Evolutionary conservation across 1,140 invertebrate genomes (phyloP).

Genomic region (Leptopilina clavipes): DNA sequence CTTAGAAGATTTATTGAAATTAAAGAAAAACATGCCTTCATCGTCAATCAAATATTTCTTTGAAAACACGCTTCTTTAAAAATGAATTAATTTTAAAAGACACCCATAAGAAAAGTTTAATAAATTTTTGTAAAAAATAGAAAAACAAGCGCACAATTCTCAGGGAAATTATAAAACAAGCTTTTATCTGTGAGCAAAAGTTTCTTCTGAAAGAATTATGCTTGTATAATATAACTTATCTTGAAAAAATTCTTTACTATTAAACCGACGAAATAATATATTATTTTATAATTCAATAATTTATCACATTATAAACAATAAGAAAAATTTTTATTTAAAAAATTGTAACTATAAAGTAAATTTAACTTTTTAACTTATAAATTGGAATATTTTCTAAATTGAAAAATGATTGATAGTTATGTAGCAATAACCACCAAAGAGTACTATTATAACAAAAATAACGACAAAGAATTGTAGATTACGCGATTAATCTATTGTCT

Average conservation of each 20-base stretch:
- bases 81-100: conserved; percentile 1
- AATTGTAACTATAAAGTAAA: neutral
- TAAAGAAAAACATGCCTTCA: neutral
- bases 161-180: neutral
- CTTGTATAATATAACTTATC: conserved; percentile 48
- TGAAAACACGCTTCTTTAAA: neutral
- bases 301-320: neutral
- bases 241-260: neutral
- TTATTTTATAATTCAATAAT: neutral
- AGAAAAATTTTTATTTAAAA: neutral
- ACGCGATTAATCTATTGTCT: conserved; percentile 3
- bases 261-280: neutral
- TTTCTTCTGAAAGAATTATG: conserved; percentile 37
- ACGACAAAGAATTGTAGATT: neutral
- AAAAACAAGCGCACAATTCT: conserved; percentile 27
- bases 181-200: neutral
- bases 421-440: neutral
- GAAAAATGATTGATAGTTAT: neutral
- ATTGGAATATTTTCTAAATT: neutral
- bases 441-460: conserved; percentile 4
- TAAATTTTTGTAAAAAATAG: neutral
- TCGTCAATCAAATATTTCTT: neutral
- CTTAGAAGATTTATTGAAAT: neutral
- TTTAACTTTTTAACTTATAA: neutral
- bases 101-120: neutral